Conservation (phyloP, 1,140 invertebrate species). For the Drusus annulatus region DNA sequence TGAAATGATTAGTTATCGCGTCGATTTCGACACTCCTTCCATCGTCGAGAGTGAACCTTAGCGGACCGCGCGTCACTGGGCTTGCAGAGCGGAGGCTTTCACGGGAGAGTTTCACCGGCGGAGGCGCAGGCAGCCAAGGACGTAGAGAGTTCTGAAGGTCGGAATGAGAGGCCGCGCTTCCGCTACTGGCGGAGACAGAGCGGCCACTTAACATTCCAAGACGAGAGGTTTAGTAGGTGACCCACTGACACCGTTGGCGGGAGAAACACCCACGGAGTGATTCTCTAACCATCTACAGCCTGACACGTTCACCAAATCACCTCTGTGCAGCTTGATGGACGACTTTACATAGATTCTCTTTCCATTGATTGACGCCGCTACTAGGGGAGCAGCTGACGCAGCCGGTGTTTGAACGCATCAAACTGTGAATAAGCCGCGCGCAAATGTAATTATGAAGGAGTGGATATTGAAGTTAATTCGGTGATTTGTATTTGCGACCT, state of each 20-base stretch:
- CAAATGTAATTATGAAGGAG: neutral
- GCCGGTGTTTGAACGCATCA: neutral
- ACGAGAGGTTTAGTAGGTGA: slow-evolving; percentile 41
- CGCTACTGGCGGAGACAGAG: slow-evolving; percentile 1
- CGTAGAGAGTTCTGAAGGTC: slow-evolving; percentile 47
- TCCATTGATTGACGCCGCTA: too few relatives aligned
- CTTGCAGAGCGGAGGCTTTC: slow-evolving; percentile 4
- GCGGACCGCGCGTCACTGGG: neutral
- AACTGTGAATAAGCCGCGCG: neutral
- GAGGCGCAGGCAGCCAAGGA: slow-evolving; percentile 28
- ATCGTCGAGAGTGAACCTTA: neutral
- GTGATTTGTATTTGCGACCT: slow-evolving; percentile 21
- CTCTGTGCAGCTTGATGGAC: neutral
- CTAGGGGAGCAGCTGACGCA: neutral
- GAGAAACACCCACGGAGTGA: slow-evolving; percentile 23
- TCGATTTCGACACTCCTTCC: neutral
- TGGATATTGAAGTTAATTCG: slow-evolving; percentile 14
- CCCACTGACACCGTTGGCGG: slow-evolving; percentile 45
- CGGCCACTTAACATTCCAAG: slow-evolving; percentile 5
- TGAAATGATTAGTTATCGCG: neutral
- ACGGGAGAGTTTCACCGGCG: slow-evolving; percentile 21
- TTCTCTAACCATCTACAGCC: neutral
- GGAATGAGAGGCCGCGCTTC: slow-evolving; percentile 32
- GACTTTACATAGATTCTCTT: too few relatives aligned
- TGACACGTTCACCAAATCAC: neutral